These are phyloP conservation scores for Montipora capitata DNA, from an alignment of 92 coral and sea anemone species.

Conservation along the genomic window DNA sequence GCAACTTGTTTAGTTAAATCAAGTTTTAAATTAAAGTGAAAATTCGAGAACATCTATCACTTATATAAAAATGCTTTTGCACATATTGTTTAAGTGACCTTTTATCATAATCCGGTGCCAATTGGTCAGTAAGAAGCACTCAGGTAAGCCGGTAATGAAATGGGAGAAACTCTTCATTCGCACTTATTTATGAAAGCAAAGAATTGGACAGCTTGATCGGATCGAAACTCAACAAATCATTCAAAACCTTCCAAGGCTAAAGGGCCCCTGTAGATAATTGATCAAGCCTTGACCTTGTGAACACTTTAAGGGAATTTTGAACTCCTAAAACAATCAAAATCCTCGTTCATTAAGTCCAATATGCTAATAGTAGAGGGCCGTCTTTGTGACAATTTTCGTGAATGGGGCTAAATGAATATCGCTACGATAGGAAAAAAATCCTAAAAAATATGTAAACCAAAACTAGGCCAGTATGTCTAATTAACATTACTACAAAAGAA, in stretches of 20 bases:
- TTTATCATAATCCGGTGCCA: slow-evolving; percentile 45
- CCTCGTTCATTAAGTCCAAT: neutral
- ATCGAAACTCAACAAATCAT: slow-evolving; percentile 13
- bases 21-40: too few relatives aligned
- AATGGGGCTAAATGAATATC: too few relatives aligned
- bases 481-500: too few relatives aligned
- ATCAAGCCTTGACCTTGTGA: slow-evolving; percentile 25
- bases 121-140: neutral
- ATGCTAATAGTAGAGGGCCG: neutral
- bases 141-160: slow-evolving; percentile 7
- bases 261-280: slow-evolving; percentile 3
- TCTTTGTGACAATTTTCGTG: too few relatives aligned
- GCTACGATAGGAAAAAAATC: too few relatives aligned
- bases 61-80: neutral
- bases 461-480: too few relatives aligned
- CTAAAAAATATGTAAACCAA: too few relatives aligned
- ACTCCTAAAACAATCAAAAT: neutral
- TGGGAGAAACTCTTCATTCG: slow-evolving; percentile 6
- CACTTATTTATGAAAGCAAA: neutral
- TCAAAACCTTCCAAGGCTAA: slow-evolving; percentile 10
- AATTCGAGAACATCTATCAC: neutral
- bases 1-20: too few relatives aligned
- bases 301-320: neutral
- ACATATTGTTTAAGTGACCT: slow-evolving; percentile 16
- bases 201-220: slow-evolving; percentile 17